These are phyloP conservation scores for Stenoptilia bipunctidactyla DNA, from an alignment of 2,888 invertebrate genomes.

Conservation along the genomic window DNA sequence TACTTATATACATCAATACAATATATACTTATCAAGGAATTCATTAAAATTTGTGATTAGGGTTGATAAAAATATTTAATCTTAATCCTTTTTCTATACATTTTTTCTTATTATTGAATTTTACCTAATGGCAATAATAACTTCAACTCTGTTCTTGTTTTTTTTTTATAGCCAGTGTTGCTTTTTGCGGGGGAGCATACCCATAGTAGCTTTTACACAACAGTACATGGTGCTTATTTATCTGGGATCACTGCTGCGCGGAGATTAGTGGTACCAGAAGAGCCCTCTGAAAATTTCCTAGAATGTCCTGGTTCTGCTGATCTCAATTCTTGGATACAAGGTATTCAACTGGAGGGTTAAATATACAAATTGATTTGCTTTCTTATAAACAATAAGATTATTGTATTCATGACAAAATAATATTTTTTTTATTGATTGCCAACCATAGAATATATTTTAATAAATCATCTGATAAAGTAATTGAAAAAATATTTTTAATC, in stretches of 20 bases:
- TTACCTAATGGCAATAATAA: no score
- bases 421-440: background rate
- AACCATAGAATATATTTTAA: background rate
- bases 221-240: slow-evolving; percentile 93
- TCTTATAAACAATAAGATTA: slow-evolving; percentile 12
- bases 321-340: slow-evolving; percentile 90
- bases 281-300: slow-evolving; percentile 75
- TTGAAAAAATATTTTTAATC: no score
- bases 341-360: slow-evolving; percentile 79
- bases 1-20: no score
- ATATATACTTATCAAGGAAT: no score
- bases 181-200: slow-evolving; percentile 97
- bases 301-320: slow-evolving; percentile 84
- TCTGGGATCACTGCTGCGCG: slow-evolving; percentile 88
- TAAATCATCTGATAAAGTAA: no score
- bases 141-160: no score
- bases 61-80: no score
- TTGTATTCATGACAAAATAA: slow-evolving; percentile 1
- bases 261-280: slow-evolving; percentile 74
- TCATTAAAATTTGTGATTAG: no score
- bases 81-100: no score
- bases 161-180: slow-evolving; percentile 77
- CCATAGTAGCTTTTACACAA: slow-evolving; percentile 94
- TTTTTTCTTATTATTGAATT: no score
- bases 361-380: slow-evolving; percentile 7